Evolutionary conservation across 2,113 vertebrate species (phyloP), one percentile per base, ranked within the genome.

Genomic region (Ailuropoda melanoleuca): DNA sequence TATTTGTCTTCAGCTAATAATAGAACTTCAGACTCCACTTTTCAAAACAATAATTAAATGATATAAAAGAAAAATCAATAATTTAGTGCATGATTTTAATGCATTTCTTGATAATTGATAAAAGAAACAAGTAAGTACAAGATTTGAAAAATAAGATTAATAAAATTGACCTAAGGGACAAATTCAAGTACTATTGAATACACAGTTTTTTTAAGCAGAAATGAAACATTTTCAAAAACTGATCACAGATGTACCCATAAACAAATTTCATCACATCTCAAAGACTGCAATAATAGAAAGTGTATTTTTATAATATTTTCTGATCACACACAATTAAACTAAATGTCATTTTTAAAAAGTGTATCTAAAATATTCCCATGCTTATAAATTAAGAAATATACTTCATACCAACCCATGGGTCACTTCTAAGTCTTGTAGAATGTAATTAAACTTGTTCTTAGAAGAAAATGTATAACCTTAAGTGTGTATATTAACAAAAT

Each of bases 51-150:
- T 88, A 85, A 43, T 74, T 74, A 64, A 85, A 53, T 88, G 66
- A 92, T 94, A 80, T 55, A 62, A 88, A 62, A 95, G 13, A 89
- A 46, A 91, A 94, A 80, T 83, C 18, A 78, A 86, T 26, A 68
- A 62, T 70, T 78, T 53, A 58, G 6, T 39, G 6, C 4, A 31
- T 24, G 37, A 74, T 84, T 85, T 94, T 88, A 92, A 43, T 39
- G 72, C 2, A 92, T 1, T 50, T 95, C 31, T 88, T 18, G 26
- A 31, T 12, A 85, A 88, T 12, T 78, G 24, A n/a, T 80, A 46
- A 75, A 75, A 48, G 10, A 87, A 77, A 62, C 0, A 62, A 60
- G 21, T 17, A 48, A 70, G 34, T 77, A 26, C 24, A 93, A 72
- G 23, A 48, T 55, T 88, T 96, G 37, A 48, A 80, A 95, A 93